Evolutionary conservation across 2,888 invertebrate species (phyloP), one percentile per base, ranked within the genome.

Genomic region (Calameuta idolon): DNA sequence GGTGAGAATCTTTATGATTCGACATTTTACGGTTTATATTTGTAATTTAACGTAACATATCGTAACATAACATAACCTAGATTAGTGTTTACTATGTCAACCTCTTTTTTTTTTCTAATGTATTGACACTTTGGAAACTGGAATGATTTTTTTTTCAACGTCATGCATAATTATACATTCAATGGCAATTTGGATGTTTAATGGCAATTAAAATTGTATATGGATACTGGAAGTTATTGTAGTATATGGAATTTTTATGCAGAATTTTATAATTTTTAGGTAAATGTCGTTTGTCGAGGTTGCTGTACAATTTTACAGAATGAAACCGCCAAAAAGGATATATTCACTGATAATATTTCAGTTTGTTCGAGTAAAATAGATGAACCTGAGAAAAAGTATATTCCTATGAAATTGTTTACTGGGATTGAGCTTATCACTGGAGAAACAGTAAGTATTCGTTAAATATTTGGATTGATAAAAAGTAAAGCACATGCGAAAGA

Each of bases 341-440:
- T 83, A 73, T 82, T 82, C 75, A 73, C 77, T 75, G 79, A 81
- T 12, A 76, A 81, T 34, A 69, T 68, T 23, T 31, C 75, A 74
- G 55, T 35, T 76, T 31, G 78, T 81, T 68, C 73, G 69, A 55
- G 31, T 34, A 82, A 31, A 34, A 35, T 15, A 12, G 15, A 35
- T 74, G 30, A 74, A 74, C 74, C 34, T 15, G 35, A 30, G 78
- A 9, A 69, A 79, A 78, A 78, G 79, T 35, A 15, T 40, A 40
- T 15, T 40, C 40, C 40, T 40, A 80, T 82, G 69, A 82, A 81
- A 81, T 69, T 82, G 40, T 75, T 34, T 69, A 31, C 76, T 37
- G 81, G 77, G 34, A 81, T 84, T 74, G 83, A 83, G 77, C 31
- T 83, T 76, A 79, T 84, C 55, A 84, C 79, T 69, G 82, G 82